A percentile compares a stretch with the other conserved stretches of the same genome.
These are phyloP conservation scores for Notothenia rossii DNA, from an alignment of 2,113 vertebrate species.

Conservation along the genomic window DNA sequence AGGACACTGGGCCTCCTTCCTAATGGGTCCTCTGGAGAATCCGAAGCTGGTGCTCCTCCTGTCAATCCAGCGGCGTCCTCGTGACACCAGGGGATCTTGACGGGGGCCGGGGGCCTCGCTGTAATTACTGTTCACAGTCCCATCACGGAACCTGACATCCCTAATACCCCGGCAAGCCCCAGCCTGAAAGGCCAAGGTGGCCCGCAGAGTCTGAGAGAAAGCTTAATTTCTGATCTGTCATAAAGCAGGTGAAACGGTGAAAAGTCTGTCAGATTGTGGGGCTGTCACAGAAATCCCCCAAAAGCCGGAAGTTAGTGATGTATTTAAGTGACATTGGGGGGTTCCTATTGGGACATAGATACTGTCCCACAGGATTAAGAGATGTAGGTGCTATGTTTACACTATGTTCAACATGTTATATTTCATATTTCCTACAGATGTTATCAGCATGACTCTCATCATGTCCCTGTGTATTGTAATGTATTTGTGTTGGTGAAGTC, in stretches of 20 bases:
- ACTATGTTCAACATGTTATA: neutral
- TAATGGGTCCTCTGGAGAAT: constrained; percentile 75
- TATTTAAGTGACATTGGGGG: neutral
- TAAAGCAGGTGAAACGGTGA: constrained; percentile 8
- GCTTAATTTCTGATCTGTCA: constrained; percentile 36
- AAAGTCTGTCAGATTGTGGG: constrained; percentile 6
- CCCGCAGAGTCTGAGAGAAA: constrained; percentile 27
- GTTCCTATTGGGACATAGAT: neutral
- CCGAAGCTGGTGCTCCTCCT: constrained; percentile 29
- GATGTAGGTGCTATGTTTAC: neutral
- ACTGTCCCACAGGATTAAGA: neutral
- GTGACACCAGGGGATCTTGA: constrained; percentile 58
- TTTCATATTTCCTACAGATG: neutral
- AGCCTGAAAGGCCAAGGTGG: constrained; percentile 52
- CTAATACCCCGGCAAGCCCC: constrained; percentile 55
- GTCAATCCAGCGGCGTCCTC: constrained; percentile 52
- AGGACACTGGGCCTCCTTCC: constrained; percentile 46
- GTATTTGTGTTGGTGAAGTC: constrained; percentile 47
- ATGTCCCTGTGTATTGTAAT: constrained; percentile 42
- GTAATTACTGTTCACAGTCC: constrained; percentile 67
- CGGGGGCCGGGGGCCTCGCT: constrained; percentile 15
- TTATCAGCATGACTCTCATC: neutral
- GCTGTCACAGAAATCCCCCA: constrained; percentile 13
- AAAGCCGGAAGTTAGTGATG: constrained; percentile 1
- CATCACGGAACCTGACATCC: constrained; percentile 53